phyloP scores from a whole-genome alignment of 2,888 invertebrate genomes.

The Folsomia candida region DNA sequence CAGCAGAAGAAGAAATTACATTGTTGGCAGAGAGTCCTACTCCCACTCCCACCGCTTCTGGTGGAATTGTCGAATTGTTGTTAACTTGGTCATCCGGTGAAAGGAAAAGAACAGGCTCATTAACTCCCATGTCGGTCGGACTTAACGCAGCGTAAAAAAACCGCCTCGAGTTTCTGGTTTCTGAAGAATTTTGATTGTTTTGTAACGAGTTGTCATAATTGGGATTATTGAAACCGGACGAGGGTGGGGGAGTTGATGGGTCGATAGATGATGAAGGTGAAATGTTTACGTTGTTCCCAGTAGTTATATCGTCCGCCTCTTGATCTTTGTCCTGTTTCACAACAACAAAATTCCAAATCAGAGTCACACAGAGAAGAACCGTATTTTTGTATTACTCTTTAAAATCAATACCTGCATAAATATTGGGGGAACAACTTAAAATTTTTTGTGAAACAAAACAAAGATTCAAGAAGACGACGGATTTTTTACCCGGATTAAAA shows the following conservation, averaged over 20 bases:
- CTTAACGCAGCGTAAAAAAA: slow-evolving; percentile 49
- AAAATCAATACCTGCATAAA: slow-evolving; percentile 3
- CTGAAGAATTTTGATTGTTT: slow-evolving; percentile 23
- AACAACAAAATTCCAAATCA: not conserved
- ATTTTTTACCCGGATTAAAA: too few relatives aligned
- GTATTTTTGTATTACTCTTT: not conserved
- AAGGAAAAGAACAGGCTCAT: slow-evolving; percentile 47
- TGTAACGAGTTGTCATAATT: slow-evolving; percentile 43
- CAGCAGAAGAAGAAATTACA: not conserved
- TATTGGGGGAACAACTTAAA: not conserved
- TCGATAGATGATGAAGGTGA: not conserved
- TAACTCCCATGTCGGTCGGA: slow-evolving; percentile 48
- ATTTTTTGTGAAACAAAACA: slow-evolving; percentile 16
- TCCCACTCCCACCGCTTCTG: slow-evolving; percentile 9
- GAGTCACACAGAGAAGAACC: not conserved
- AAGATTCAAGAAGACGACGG: slow-evolving; percentile 4
- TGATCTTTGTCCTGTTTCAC: slow-evolving; percentile 16
- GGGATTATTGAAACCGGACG: slow-evolving; percentile 44
- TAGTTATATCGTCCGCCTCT: slow-evolving; percentile 27
- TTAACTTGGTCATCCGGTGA: slow-evolving; percentile 49
- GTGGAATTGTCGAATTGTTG: slow-evolving; percentile 36
- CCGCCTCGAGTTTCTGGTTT: slow-evolving; percentile 34
- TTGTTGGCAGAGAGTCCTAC: not conserved
- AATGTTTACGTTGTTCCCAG: slow-evolving; percentile 10
- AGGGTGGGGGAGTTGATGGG: slow-evolving; percentile 25